Evolutionary conservation across 2,888 invertebrate species (phyloP), one percentile per base, ranked within the genome.

Genomic region (Synergus japonicus): DNA sequence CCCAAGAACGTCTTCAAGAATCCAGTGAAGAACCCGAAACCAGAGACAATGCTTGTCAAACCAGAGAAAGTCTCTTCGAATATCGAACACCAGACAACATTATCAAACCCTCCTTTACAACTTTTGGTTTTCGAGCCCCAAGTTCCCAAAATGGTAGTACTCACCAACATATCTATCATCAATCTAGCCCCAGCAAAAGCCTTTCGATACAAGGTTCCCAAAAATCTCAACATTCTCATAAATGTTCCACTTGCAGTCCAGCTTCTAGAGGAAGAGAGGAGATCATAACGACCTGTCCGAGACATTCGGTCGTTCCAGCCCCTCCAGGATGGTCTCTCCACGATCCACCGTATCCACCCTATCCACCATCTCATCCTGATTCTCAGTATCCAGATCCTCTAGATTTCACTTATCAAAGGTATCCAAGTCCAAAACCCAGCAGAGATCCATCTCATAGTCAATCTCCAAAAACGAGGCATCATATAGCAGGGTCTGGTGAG

Each of bases 1-100:
- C 92, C 1, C 92, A 92, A 78, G 92, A 92, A 76, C 87, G 91
- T 1, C 83, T 91, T 0, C 91, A 91, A 37, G 92, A 90, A 76
- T 88, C 89, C 22, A 90, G 83, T 85, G 93, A 90, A 46, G 90
- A 93, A 79, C 93, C 94, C 2, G 95, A 95, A 88, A 96, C 95
- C 94, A 94, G 95, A 86, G 96, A 96, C 90, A 95, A 94, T 90
- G 95, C 95, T 77, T 97, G 97, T 90, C 97, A 97, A 91, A 97
- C 97, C 0, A 94, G 97, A 85, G 97, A 96, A 90, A 96, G 96
- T 88, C 92, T 96, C 49, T 96, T 96, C 89, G 92, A 93, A 77
- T 89, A 93, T 29, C 92, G 92, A 82, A 89, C 89, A 63, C 86
- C 93, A 58, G 87, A 91, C 54, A 76, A 69, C 84, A 86, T 84